Percentiles rank a stretch among this genome's conserved stretches.
phyloP scores from a whole-genome alignment of 2,797 vertebrate genomes.

The Fistularia tabacaria region DNA sequence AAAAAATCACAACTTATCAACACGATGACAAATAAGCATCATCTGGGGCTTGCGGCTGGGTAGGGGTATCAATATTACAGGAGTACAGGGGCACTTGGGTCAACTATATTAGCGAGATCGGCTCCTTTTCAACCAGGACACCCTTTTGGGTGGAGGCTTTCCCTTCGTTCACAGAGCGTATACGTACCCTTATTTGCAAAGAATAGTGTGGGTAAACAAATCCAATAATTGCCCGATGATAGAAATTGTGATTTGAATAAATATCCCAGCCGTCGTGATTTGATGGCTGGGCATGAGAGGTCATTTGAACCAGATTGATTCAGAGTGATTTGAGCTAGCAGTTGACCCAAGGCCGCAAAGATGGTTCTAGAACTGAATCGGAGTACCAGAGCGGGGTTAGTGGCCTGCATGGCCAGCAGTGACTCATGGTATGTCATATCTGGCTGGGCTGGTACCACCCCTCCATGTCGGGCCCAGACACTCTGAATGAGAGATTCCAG shows the following conservation, averaged over 20 bases:
- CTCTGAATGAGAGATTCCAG: conserved; percentile 82
- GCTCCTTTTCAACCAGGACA: conserved; percentile 26
- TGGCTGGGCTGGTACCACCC: conserved; percentile 59
- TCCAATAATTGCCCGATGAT: no score
- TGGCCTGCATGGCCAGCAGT: conserved; percentile 70
- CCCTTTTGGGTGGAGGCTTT: neutral
- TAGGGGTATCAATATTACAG: conserved; percentile 29
- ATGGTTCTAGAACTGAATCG: conserved; percentile 33
- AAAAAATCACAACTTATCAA: conserved; percentile 55
- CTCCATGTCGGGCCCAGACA: conserved; percentile 71
- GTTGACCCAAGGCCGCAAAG: conserved; percentile 41
- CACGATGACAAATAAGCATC: conserved; percentile 38
- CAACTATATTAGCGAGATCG: conserved; percentile 51
- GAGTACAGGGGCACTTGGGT: conserved; percentile 34
- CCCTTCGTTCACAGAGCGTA: no score
- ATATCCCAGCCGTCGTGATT: neutral
- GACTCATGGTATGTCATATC: conserved; percentile 76
- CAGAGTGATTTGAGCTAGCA: conserved; percentile 24
- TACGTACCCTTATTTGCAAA: no score
- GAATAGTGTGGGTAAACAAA: no score
- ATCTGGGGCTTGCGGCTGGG: conserved; percentile 45
- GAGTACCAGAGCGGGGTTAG: conserved; percentile 75
- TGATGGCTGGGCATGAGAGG: no score
- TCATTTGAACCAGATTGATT: no score
- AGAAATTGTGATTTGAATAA: neutral